Percentiles rank a stretch among this genome's conserved stretches.
phyloP scores from a whole-genome alignment of 2,113 vertebrate species.

The Grus americana region DNA sequence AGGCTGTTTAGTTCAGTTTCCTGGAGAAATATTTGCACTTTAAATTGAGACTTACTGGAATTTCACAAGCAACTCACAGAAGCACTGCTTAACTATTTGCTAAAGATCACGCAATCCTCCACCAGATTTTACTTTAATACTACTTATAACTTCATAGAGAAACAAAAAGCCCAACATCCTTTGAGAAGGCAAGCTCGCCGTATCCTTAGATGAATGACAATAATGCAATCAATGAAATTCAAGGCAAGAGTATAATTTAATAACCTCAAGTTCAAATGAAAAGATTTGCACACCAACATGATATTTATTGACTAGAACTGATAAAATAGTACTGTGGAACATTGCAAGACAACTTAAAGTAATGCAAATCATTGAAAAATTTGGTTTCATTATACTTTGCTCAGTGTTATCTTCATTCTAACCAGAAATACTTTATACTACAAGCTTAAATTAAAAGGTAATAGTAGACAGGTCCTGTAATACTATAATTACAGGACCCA shows the following conservation, averaged over 20 bases:
- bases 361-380: background rate
- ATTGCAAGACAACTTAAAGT: background rate
- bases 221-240: background rate
- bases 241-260: background rate
- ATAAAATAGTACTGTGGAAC: background rate
- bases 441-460: conserved; percentile 13
- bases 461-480: conserved; percentile 6
- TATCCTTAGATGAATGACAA: background rate
- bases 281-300: background rate
- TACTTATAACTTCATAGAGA: background rate
- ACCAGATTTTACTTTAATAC: background rate
- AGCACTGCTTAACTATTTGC: background rate
- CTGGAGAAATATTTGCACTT: background rate
- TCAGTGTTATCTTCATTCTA: conserved; percentile 13
- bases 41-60: background rate
- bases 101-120: background rate
- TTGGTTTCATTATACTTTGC: background rate
- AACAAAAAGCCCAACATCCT: background rate
- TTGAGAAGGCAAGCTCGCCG: background rate
- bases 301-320: background rate
- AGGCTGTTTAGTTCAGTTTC: background rate
- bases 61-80: background rate
- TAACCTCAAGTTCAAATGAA: background rate
- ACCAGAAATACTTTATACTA: background rate
- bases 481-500: conserved; percentile 33